Percentiles rank a stretch among this genome's conserved stretches.
These are phyloP conservation scores for Arenaria interpres DNA, from an alignment of 2,113 vertebrate species.

Conservation along the genomic window DNA sequence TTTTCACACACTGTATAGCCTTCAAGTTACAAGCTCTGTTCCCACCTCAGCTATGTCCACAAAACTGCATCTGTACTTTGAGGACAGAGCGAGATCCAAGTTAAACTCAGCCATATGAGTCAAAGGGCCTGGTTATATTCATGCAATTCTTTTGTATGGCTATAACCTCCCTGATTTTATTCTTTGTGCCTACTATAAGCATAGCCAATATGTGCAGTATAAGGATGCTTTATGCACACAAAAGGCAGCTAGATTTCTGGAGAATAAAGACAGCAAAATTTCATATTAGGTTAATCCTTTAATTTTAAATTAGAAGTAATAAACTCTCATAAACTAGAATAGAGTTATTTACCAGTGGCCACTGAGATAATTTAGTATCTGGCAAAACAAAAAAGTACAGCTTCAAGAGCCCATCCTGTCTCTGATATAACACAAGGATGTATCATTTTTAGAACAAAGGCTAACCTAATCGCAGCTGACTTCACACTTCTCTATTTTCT, in stretches of 20 bases:
- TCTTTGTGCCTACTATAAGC: background rate
- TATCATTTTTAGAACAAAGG: constrained; percentile 49
- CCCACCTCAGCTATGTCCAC: background rate
- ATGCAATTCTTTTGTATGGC: background rate
- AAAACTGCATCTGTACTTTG: background rate
- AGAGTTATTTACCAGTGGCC: background rate
- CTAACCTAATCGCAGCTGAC: constrained; percentile 17
- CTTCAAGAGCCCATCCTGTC: background rate
- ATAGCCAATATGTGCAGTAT: background rate
- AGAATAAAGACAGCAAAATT: background rate
- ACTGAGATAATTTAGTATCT: background rate
- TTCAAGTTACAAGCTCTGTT: constrained; percentile 31
- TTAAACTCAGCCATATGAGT: background rate
- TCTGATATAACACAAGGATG: background rate
- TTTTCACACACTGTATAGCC: constrained; percentile 17
- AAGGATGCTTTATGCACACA: background rate
- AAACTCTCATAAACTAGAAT: background rate
- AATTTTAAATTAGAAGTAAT: background rate
- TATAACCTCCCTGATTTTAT: background rate
- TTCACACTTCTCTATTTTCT: constrained; percentile 43
- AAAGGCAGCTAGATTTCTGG: background rate
- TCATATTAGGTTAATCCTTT: background rate
- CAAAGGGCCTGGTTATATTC: background rate
- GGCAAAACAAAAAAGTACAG: constrained; percentile 9
- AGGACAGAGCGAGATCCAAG: background rate